Evolutionary conservation across 2,797 vertebrate species (phyloP), one percentile per base, ranked within the genome.

Genomic region (Enteromius thamalakanensis): DNA sequence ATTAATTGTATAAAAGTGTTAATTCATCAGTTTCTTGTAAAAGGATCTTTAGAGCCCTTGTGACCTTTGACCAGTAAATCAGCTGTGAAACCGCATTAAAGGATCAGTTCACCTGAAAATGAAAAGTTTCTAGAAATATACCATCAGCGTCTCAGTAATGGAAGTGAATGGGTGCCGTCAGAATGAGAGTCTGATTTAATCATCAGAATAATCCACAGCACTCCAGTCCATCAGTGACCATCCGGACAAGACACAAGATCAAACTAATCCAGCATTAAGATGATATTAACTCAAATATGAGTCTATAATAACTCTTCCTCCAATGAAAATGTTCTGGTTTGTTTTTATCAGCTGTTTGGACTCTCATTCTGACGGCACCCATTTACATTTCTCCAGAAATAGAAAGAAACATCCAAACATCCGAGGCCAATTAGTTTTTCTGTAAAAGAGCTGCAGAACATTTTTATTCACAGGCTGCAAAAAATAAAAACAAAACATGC

Each of bases 391-490:
- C 42, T 45, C 2, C 42, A 45, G 42, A 45, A 45, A 45, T 45
- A 3, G 14, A 64, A 1, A 65, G 1, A 32, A 32, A 32, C 26
- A 62, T 15, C 23, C 51, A 51, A 34, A 65, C 47, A 55, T 68
- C 55, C 14, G 47, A 40, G 2, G 55, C 15, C 34, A 19, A 40
- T 12, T 29, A 6, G 45, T 55, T 65, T 34, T 37, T 34, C 17
- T 40, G 19, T 29, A 32, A 58, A 74, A 40, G 12, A 68, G 51
- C 65, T 15, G 69, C 40, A 60, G 79, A 58, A 45, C 40, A 47
- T 49, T 85, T 86, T 85, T 69, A 88, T 70, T 70, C 84, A 82
- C 87, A 87, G 83, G 78, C 89, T 84, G 84, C 89, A 71, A 82
- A 85, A 51, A 3, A n/a, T 42, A 62, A 47, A 76, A 60, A 85